Conservation (phyloP, 2,797 vertebrate species). For the Apodemus agrarius region DNA sequence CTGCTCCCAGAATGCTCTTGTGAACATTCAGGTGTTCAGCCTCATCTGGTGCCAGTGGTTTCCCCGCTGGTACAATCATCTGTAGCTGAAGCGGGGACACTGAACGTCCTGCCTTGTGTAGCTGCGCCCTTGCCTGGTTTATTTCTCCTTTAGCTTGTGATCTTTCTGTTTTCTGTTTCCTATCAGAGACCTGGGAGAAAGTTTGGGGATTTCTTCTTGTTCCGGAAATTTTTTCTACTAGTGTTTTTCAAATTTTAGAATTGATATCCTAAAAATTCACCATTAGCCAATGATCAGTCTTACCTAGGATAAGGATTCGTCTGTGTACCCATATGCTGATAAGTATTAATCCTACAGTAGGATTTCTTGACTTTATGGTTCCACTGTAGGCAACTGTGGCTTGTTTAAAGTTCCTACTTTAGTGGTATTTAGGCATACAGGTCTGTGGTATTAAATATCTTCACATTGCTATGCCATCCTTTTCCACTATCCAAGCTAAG, state of each 20-base stretch:
- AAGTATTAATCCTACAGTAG: neutral
- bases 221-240: neutral
- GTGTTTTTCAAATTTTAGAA: conserved; percentile 7
- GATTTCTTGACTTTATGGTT: neutral
- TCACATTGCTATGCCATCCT: neutral
- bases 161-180: neutral
- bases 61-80: neutral
- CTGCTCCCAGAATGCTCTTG: neutral
- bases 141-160: neutral
- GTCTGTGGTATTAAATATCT: no score
- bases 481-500: neutral
- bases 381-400: neutral
- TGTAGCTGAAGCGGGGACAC: neutral
- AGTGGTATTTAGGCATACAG: neutral
- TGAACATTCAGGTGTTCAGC: neutral
- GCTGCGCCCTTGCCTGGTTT: neutral
- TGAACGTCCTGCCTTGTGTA: neutral
- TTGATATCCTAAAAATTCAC: neutral
- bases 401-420: neutral
- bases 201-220: neutral
- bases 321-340: neutral
- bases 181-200: neutral
- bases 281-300: neutral
- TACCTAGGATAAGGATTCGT: neutral
- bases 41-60: neutral